A percentile compares a stretch with the other conserved stretches of the same genome.
Conservation (phyloP, 2,797 vertebrate species). For the Echiichthys vipera region DNA sequence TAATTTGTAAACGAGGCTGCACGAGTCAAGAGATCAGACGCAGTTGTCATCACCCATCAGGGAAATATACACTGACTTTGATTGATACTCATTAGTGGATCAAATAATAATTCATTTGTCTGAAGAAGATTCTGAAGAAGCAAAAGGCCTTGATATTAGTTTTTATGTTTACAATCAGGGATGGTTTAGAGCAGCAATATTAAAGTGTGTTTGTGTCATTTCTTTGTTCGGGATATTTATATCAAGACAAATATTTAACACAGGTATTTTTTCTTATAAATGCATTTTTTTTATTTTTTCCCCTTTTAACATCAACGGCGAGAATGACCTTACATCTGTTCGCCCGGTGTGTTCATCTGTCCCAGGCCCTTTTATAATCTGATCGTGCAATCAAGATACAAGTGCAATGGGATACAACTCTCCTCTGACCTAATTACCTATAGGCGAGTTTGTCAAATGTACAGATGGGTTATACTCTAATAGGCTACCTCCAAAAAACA, state of each 20-base stretch:
- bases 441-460: slow-evolving; percentile 52
- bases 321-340: slow-evolving; percentile 71
- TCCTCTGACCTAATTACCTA: slow-evolving; percentile 81
- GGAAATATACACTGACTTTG: slow-evolving; percentile 56
- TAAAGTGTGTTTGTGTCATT: background rate
- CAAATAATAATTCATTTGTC: slow-evolving; percentile 14
- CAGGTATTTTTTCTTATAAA: background rate
- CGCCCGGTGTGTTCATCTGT: slow-evolving; percentile 41
- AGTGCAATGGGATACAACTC: slow-evolving; percentile 65
- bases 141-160: background rate
- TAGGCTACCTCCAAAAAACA: slow-evolving; percentile 5
- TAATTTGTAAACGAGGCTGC: slow-evolving; percentile 72
- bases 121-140: no score
- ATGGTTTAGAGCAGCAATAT: background rate
- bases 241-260: background rate
- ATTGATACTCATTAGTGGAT: slow-evolving; percentile 56
- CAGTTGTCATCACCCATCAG: slow-evolving; percentile 76
- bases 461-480: slow-evolving; percentile 57
- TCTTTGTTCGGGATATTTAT: background rate
- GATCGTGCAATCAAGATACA: slow-evolving; percentile 63
- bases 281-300: slow-evolving; percentile 20
- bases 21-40: slow-evolving; percentile 72
- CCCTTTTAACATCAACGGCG: slow-evolving; percentile 52
- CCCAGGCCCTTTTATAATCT: slow-evolving; percentile 69
- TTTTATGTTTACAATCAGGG: background rate